Conservation (phyloP, 1,140 invertebrate species). For the Drosophila ananassae region DNA sequence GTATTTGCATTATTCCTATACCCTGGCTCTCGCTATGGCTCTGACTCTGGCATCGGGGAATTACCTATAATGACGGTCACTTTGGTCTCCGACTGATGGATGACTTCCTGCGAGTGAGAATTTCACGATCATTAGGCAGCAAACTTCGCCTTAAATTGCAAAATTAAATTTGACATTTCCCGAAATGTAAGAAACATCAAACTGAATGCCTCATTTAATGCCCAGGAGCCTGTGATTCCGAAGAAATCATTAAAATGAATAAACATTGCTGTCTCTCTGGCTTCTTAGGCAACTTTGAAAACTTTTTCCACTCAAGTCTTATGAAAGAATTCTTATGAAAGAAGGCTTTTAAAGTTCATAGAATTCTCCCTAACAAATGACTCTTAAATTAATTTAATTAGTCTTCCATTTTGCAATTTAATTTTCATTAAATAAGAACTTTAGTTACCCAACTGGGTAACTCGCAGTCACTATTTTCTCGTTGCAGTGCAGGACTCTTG, state of each 20-base stretch:
- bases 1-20: conserved; percentile 49
- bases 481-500: conserved; percentile 27
- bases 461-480: not conserved
- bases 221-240: not conserved
- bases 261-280: not conserved
- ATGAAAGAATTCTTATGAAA: no score
- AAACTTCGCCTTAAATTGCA: conserved; percentile 25
- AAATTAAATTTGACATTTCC: conserved; percentile 37
- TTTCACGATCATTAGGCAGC: conserved; percentile 40
- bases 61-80: conserved; percentile 52
- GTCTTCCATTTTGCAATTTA: not conserved
- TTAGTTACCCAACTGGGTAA: not conserved
- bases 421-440: not conserved
- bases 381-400: not conserved
- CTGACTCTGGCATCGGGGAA: conserved; percentile 34
- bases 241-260: not conserved
- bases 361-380: not conserved
- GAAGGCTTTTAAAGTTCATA: not conserved
- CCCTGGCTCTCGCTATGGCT: conserved; percentile 1
- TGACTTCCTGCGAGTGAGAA: conserved; percentile 34
- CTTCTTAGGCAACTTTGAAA: no score
- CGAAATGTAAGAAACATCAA: not conserved
- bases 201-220: conserved; percentile 20
- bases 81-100: conserved; percentile 33
- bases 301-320: no score